Evolutionary conservation across 2,797 vertebrate genomes (phyloP), one percentile per base, ranked within the genome.

Genomic region (Ispidina lecontei): DNA sequence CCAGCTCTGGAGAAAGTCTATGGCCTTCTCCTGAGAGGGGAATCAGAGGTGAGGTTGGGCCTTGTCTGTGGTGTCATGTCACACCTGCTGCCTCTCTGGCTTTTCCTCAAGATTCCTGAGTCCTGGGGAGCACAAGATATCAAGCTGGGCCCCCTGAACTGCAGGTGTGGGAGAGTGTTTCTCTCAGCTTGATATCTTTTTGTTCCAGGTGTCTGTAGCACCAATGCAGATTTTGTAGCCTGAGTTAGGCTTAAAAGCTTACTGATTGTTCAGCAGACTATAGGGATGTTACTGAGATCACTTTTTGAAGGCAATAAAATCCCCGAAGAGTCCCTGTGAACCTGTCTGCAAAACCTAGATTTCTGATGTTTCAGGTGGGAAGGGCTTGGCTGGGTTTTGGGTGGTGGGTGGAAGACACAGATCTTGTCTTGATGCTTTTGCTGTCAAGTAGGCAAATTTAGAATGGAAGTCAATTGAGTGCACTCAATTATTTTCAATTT

Each of bases 41-140:
- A 7, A 12, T 3, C 0, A 0, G 9, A 8, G 46, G 12, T 1
- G 35, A 25, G 0, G 0, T 6, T n/a, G 47, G 26, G 22, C 49
- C 26, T 10, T 4, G 18, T 3, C 21, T 25, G 19, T 69, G 63
- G 44, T 4, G 4, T 17, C 20, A 3, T 17, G 29, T 47, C 55
- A n/a, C 37, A 5, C 6, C 28, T 31, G 25, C 15, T 4, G 41
- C 70, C 58, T 35, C 3, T 39, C 63, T 16, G 37, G 22, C 26
- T 69, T 69, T 49, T 25, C 44, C 41, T 84, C 67, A 19, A 21
- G 33, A 75, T 29, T n/a, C 46, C 59, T 0, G 0, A n/a, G 59
- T 11, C 2, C 17, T 12, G 19, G 5, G 41, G 6, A 56, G 37
- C 9, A 5, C 0, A 0, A 37, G 29, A 13, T 26, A 11, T 6